phyloP scores from a whole-genome alignment of 2,113 vertebrate species.

The Galemys pyrenaicus region DNA sequence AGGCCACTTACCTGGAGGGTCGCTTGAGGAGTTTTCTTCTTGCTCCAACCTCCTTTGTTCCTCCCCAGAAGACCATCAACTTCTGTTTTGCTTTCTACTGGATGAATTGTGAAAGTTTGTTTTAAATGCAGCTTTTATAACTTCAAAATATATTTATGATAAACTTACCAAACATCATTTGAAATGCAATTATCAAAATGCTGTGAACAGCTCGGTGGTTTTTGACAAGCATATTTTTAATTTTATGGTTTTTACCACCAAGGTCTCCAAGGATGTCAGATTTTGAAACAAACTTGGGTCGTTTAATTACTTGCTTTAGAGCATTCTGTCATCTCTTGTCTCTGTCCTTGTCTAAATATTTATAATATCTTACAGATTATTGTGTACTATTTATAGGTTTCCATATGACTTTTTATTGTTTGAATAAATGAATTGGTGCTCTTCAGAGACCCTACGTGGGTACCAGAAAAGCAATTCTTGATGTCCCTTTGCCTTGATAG shows the following conservation, averaged over 20 bases:
- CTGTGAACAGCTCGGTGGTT: neutral
- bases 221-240: neutral
- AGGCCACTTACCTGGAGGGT: neutral
- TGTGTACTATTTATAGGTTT: neutral
- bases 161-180: neutral
- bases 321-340: neutral
- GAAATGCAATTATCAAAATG: neutral
- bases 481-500: neutral
- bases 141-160: neutral
- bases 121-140: slow-evolving; percentile 4
- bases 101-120: neutral
- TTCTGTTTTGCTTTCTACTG: neutral
- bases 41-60: neutral
- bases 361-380: neutral
- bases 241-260: neutral
- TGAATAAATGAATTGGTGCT: neutral
- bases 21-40: neutral
- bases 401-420: neutral
- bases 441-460: neutral
- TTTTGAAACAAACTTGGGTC: neutral
- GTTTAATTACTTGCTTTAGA: neutral
- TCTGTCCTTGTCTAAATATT: neutral
- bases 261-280: neutral
- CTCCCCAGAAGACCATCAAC: neutral
- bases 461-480: neutral